These are phyloP conservation scores for Ooceraea biroi DNA, from an alignment of 1,140 invertebrate genomes.

Conservation along the genomic window DNA sequence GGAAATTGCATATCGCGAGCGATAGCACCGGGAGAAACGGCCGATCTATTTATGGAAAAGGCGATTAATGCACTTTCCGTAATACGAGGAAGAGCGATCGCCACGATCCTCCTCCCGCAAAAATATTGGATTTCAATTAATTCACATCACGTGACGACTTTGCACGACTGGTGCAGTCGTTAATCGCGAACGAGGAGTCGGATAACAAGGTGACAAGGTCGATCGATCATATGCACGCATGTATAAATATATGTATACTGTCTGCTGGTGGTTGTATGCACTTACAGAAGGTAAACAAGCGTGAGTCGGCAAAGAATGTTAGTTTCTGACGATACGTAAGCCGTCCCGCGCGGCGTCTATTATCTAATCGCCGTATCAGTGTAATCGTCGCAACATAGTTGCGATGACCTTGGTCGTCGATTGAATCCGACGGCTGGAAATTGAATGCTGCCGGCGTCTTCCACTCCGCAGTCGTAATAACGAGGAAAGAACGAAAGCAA, in stretches of 20 bases:
- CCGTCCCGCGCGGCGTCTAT: neutral
- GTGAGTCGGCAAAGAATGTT: neutral
- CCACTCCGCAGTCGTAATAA: too few species aligned
- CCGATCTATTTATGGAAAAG: conserved; percentile 49
- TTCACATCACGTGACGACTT: conserved; percentile 37
- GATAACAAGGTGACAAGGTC: conserved; percentile 64
- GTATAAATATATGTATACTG: neutral
- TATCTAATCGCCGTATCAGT: conserved; percentile 31
- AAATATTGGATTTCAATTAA: conserved; percentile 4
- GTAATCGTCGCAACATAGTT: conserved; percentile 37
- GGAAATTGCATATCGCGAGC: neutral
- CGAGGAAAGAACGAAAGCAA: too few species aligned
- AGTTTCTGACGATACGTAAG: neutral
- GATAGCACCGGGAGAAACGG: conserved; percentile 44
- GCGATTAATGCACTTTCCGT: conserved; percentile 10
- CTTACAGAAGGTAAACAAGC: conserved; percentile 36
- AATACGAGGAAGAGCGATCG: neutral
- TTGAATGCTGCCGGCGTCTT: neutral
- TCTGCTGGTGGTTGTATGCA: neutral
- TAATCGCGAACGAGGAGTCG: conserved; percentile 24
- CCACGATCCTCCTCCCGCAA: neutral
- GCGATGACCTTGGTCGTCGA: conserved; percentile 30
- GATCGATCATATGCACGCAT: conserved; percentile 8
- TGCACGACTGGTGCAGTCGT: neutral
- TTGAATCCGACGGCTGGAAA: neutral